These are phyloP conservation scores for Chaetops frenatus DNA, from an alignment of 2,113 vertebrate genomes.

Conservation along the genomic window DNA sequence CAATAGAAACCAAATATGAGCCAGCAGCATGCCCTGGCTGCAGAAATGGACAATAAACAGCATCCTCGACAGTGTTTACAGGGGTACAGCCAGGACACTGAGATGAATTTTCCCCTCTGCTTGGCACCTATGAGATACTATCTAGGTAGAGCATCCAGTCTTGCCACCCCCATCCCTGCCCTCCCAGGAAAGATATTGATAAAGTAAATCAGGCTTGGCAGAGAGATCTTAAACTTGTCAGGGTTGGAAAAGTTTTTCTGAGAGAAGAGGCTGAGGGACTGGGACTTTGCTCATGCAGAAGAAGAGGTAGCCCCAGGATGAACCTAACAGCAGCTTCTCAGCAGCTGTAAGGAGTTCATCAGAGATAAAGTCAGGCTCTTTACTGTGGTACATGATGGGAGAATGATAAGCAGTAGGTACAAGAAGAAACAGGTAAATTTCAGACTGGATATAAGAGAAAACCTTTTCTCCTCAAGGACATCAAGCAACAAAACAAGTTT, in stretches of 20 bases:
- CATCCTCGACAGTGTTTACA: background rate
- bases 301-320: background rate
- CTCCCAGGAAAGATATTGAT: background rate
- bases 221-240: background rate
- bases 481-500: background rate
- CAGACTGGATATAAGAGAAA: background rate
- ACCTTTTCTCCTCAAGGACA: background rate
- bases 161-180: accelerated
- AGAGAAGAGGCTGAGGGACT: background rate
- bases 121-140: background rate
- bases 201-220: background rate
- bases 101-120: background rate
- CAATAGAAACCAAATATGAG: background rate
- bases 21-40: background rate
- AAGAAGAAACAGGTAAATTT: background rate
- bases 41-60: background rate
- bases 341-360: background rate
- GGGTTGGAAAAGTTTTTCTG: background rate
- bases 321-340: background rate
- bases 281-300: background rate
- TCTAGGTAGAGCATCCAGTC: background rate
- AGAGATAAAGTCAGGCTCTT: background rate
- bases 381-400: background rate
- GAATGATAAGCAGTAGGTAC: background rate
- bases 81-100: background rate